Evolutionary conservation across 2,888 invertebrate genomes (phyloP), one percentile per base, ranked within the genome.

Genomic region (Thymelicus lineola): DNA sequence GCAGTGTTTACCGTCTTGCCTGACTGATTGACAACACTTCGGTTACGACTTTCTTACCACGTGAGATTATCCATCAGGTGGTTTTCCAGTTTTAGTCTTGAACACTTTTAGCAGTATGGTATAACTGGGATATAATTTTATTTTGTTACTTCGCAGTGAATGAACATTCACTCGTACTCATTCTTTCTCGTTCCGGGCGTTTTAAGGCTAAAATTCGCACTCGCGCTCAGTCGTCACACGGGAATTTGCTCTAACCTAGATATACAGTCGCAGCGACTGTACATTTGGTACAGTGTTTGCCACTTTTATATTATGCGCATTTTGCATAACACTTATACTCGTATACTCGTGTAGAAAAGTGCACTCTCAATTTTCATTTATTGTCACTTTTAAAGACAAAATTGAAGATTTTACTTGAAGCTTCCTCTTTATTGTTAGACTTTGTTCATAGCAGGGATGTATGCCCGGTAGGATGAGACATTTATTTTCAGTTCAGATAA

Each of bases 271-370:
- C 59, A 48, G 63, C 17, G 70, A 64, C 70, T 70, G 64, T 70
- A 70, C 70, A 64, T 20, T 46, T 48, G 59, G 62, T 64, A 70
- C 70, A 70, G 17, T 53, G 59, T 64, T 70, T 70, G 64, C 59
- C 70, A 70, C 70, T 70, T 64, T 64, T 59, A 59, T 38, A 64
- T 70, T 59, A 70, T 70, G 63, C 64, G 50, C 64, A 50, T 70
- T 70, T 58, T 70, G 70, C 70, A 70, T 70, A 70, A 70, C 59
- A 70, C 70, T 70, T 70, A 64, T 70, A 64, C 53, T 42, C 12
- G 64, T 70, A 70, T 50, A 70, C 58, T 70, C 64, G 50, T 38
- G 70, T 59, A 53, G 48, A 70, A 70, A 70, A 64, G 64, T 70
- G 70, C 70, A 64, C 70, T 68, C 46, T 59, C 50, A 69, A 61